Conservation (phyloP, 2,888 invertebrate species). For the Brachyptera risi region DNA sequence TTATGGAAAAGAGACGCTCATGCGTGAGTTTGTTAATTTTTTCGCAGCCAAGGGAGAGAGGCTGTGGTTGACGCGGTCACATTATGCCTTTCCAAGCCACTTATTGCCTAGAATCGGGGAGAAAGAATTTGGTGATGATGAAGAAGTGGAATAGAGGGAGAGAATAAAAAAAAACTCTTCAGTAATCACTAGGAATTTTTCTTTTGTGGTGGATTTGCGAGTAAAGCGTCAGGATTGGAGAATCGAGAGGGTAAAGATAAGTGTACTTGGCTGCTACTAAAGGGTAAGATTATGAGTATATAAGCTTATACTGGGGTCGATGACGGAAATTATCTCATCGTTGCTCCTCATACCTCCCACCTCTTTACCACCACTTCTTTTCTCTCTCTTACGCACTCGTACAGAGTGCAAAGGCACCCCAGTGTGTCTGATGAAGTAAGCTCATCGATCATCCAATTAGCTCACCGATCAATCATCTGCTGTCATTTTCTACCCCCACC, state of each 20-base stretch:
- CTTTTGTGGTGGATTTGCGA: background rate
- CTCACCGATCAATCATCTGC: slow-evolving; percentile 64
- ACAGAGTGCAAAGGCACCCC: slow-evolving; percentile 32
- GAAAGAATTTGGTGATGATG: slow-evolving; percentile 23
- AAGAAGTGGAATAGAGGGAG: slow-evolving; percentile 10
- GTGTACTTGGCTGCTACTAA: slow-evolving; percentile 19
- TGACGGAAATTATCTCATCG: slow-evolving; percentile 28
- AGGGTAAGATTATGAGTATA: slow-evolving; percentile 22
- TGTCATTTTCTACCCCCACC: slow-evolving; percentile 28
- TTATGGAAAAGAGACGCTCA: slow-evolving; percentile 25
- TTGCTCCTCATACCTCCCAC: slow-evolving; percentile 12
- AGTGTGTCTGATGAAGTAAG: slow-evolving; percentile 33
- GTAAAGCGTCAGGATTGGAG: slow-evolving; percentile 5
- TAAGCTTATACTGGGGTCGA: slow-evolving; percentile 14
- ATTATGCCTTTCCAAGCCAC: slow-evolving; percentile 29
- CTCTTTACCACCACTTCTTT: slow-evolving; percentile 12
- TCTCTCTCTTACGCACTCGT: slow-evolving; percentile 26
- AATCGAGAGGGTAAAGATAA: slow-evolving; percentile 19
- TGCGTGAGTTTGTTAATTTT: slow-evolving; percentile 30
- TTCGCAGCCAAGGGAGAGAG: slow-evolving; percentile 23
- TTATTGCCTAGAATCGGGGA: slow-evolving; percentile 21
- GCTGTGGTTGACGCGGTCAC: slow-evolving; percentile 27
- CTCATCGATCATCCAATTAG: slow-evolving; percentile 78
- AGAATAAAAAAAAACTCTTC: slow-evolving; percentile 9
- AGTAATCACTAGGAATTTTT: slow-evolving; percentile 22